Evolutionary conservation across 2,888 invertebrate genomes (phyloP), one percentile per base, ranked within the genome.

Genomic region (Drosophila nigritarsus): DNA sequence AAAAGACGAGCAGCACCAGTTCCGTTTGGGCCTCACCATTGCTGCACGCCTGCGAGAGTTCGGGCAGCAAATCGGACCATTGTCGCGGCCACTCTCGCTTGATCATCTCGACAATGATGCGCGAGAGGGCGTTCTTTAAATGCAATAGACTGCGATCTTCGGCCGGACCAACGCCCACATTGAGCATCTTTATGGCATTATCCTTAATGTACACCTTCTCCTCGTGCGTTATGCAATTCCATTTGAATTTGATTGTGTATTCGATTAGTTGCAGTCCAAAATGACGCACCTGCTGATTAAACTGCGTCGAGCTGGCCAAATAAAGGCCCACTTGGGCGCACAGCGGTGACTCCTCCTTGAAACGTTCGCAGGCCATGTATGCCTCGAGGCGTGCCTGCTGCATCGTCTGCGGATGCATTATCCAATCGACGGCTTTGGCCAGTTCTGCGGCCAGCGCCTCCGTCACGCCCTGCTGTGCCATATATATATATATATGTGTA

Each of bases 11-110:
- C 62, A 99, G 94, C 6, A 99, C 98, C 63, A 99, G 94, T 93
- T 98, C 98, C 15, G 98, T 98, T 91, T 98, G 98, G 58, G 96
- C 95, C 90, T 97, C 97, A 15, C 98, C 98, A 81, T 95, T 94
- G 15, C 95, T 94, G 91, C 97, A 97, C 1, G 97, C 96, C 84
- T 96, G 95, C 69, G 97, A 96, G 2, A 99, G 94, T 92, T 98
- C 98, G 0, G 95, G 94, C 36, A 99, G 93, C 38, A 99, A 93
- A 0, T 97, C 95, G 0, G 98, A 97, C 99, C 99, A 99, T 79
- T 98, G 97, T 91, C 99, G 99, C 0, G 99, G 99, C 99, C 99
- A 99, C 92, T 99, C 99, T 13, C 99, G 94, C 91, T 99, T 99
- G 62, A 98, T 97, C 96, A 99, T 98, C 94, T 99, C 99, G 0